Evolutionary conservation across 2,113 vertebrate genomes (phyloP).

Genomic region (Otolemur garnettii): DNA sequence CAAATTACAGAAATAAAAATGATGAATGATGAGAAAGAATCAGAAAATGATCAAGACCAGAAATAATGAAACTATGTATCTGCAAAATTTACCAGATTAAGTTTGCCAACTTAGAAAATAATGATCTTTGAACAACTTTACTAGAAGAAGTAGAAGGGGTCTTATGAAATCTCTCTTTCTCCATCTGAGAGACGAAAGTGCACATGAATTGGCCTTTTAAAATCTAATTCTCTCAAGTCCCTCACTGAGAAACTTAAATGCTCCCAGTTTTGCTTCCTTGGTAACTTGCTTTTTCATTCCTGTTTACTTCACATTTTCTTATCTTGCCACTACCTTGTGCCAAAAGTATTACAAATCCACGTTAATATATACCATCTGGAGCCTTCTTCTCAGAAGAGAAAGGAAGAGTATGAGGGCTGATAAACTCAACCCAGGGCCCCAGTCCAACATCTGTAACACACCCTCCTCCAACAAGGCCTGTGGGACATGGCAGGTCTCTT

Average conservation of each 20-base stretch:
- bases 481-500: neutral
- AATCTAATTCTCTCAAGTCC: neutral
- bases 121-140: neutral
- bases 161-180: neutral
- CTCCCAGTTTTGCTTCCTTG: conserved; percentile 45
- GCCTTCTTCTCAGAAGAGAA: neutral
- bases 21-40: neutral
- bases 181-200: neutral
- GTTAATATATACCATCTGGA: conserved; percentile 74
- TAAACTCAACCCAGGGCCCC: conserved; percentile 30
- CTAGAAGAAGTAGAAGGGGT: neutral
- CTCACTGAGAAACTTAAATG: conserved; percentile 44
- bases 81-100: neutral
- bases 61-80: neutral
- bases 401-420: conserved; percentile 12
- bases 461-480: neutral
- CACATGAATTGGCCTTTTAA: neutral
- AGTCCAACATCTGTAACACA: neutral
- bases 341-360: conserved; percentile 62
- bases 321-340: conserved; percentile 49
- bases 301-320: conserved; percentile 75
- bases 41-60: neutral
- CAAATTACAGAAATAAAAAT: conserved; percentile 56
- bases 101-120: conserved; percentile 15
- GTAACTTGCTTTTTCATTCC: conserved; percentile 56